phyloP scores from a whole-genome alignment of 1,140 invertebrate species.

The Phymastichus coffea region DNA sequence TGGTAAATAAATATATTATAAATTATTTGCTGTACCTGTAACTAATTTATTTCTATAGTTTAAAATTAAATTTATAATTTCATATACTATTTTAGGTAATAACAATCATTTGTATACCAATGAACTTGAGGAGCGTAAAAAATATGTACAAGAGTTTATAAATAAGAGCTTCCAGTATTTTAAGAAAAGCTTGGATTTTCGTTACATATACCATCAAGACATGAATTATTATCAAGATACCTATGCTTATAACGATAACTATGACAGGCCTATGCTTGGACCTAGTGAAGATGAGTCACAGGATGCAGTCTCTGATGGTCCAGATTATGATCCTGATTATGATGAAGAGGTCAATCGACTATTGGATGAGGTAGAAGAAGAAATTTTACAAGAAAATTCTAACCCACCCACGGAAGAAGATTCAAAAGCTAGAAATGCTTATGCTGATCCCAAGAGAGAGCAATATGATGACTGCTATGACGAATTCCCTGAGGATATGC shows the following conservation, averaged over 20 bases:
- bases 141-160: too few relatives aligned
- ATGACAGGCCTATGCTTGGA: not conserved
- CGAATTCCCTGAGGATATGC: conserved; percentile 11
- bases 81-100: too few relatives aligned
- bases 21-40: too few relatives aligned
- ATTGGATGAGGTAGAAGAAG: not conserved
- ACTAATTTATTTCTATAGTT: too few relatives aligned
- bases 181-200: too few relatives aligned
- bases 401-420: not conserved
- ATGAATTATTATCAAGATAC: conserved; percentile 15
- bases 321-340: conserved; percentile 3
- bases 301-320: not conserved
- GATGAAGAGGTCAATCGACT: conserved; percentile 12
- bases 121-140: not conserved
- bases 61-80: too few relatives aligned
- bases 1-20: too few relatives aligned
- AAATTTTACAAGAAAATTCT: not conserved
- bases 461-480: conserved; percentile 18
- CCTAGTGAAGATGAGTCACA: not conserved
- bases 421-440: not conserved
- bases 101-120: not conserved
- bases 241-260: not conserved
- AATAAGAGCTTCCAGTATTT: too few relatives aligned
- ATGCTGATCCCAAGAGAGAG: not conserved
- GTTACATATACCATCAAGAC: not conserved